Evolutionary conservation across 2,113 vertebrate species (phyloP).

Genomic region (Peromyscus californicus): DNA sequence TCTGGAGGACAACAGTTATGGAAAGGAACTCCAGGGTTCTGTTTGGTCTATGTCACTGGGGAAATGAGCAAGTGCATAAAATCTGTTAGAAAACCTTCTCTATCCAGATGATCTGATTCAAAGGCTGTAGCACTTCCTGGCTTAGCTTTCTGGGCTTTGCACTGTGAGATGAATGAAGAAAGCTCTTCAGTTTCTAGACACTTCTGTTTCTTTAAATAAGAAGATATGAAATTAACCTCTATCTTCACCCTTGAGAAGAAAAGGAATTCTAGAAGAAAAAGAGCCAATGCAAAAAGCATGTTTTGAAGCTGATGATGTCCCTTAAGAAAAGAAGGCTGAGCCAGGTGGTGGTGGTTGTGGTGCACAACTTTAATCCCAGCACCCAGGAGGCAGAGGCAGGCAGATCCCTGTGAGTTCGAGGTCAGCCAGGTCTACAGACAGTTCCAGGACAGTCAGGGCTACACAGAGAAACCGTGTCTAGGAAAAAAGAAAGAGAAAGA

Average conservation of each 20-base stretch:
- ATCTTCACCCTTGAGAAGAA: not conserved
- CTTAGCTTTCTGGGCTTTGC: slow-evolving; percentile 6
- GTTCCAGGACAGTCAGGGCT: not conserved
- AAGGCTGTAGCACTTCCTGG: not conserved
- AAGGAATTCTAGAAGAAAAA: slow-evolving; percentile 41
- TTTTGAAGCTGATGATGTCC: not conserved
- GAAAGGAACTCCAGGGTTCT: not conserved
- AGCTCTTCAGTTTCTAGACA: slow-evolving; percentile 18
- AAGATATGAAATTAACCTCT: slow-evolving; percentile 1
- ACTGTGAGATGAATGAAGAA: not conserved
- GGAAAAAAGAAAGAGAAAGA: not conserved
- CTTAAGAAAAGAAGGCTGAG: not conserved
- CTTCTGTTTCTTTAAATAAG: slow-evolving; percentile 19
- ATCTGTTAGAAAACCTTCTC: slow-evolving; percentile 47
- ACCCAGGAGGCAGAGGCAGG: not conserved
- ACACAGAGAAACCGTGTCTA: not conserved
- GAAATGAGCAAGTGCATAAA: slow-evolving; percentile 31
- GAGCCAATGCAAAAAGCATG: not conserved
- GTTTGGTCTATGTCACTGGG: not conserved
- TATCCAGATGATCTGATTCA: slow-evolving; percentile 36
- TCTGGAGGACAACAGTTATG: not conserved
- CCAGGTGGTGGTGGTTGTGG: too few species aligned
- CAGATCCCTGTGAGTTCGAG: not conserved
- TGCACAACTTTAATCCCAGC: not conserved
- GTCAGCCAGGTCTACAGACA: not conserved